Percentiles rank a stretch among this genome's conserved stretches.
These are phyloP conservation scores for Stictocephala bisonia DNA, from an alignment of 2,888 invertebrate species.

Conservation along the genomic window DNA sequence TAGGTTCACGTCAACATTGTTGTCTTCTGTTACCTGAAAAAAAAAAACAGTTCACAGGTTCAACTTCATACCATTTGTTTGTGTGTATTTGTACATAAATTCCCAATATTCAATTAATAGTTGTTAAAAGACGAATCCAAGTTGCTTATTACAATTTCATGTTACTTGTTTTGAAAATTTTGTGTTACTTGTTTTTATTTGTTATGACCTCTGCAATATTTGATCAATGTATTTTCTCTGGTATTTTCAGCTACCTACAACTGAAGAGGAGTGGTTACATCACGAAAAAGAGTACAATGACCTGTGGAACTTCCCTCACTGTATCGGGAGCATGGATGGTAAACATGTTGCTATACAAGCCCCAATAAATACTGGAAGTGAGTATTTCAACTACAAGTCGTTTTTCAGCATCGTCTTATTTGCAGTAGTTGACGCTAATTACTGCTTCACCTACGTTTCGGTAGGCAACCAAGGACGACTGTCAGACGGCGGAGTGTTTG, in stretches of 20 bases:
- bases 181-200: no score
- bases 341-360: slow-evolving; percentile 45
- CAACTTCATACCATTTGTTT: no score
- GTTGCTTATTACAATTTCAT: no score
- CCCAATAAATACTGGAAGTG: slow-evolving; percentile 10
- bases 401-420: slow-evolving; percentile 52
- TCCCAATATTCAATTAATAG: no score
- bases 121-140: no score
- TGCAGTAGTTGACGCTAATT: slow-evolving; percentile 52
- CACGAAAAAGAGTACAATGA: background rate
- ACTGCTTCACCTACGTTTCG: slow-evolving; percentile 52
- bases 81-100: no score
- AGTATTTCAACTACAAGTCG: slow-evolving; percentile 40
- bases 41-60: no score
- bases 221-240: no score
- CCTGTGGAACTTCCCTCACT: slow-evolving; percentile 46
- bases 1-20: no score
- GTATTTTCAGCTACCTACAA: slow-evolving; percentile 11
- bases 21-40: no score
- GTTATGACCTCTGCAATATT: no score
- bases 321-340: slow-evolving; percentile 35
- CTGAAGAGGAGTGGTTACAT: slow-evolving; percentile 19
- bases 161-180: no score
- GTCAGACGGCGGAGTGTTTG: slow-evolving; percentile 12
- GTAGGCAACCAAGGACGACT: slow-evolving; percentile 49